Conservation (phyloP, 2,888 invertebrate species). For the Macaria liturata region DNA sequence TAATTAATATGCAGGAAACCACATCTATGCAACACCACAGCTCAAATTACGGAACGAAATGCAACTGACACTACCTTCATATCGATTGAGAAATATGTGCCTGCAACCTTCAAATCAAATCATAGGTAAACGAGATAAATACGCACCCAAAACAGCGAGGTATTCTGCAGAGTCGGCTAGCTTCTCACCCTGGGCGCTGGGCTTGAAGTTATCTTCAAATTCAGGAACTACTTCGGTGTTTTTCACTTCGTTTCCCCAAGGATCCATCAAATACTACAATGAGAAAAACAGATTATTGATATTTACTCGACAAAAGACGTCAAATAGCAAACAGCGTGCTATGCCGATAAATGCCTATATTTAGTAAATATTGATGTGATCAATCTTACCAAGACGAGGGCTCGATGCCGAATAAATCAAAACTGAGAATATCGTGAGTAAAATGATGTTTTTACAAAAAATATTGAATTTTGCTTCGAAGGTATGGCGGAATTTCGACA, state of each 20-base stretch:
- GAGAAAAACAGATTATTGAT: slow-evolving; percentile 7
- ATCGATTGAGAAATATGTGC: slow-evolving; percentile 27
- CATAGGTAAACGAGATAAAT: neutral
- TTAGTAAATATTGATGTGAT: neutral
- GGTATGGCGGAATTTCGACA: slow-evolving; percentile 4
- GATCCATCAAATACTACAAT: slow-evolving; percentile 76
- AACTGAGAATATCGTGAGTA: neutral
- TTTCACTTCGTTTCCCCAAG: slow-evolving; percentile 70
- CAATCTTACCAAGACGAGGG: slow-evolving; percentile 44
- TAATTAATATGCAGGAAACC: neutral
- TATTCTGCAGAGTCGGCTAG: slow-evolving; percentile 86
- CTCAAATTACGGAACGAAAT: slow-evolving; percentile 14
- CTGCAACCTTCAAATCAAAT: neutral
- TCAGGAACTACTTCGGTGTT: slow-evolving; percentile 50
- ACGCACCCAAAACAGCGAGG: slow-evolving; percentile 86
- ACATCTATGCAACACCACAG: neutral
- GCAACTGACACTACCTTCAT: slow-evolving; percentile 4
- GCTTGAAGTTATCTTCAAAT: slow-evolving; percentile 85
- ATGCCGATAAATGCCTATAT: neutral
- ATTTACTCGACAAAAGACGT: slow-evolving; percentile 9
- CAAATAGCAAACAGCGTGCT: slow-evolving; percentile 3
- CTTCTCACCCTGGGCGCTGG: slow-evolving; percentile 58
- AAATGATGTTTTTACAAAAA: slow-evolving; percentile 16
- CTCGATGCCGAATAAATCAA: slow-evolving; percentile 35
- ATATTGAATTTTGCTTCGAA: slow-evolving; percentile 21